phyloP scores from a whole-genome alignment of 2,888 invertebrate species.

The Apocheima hispidaria region DNA sequence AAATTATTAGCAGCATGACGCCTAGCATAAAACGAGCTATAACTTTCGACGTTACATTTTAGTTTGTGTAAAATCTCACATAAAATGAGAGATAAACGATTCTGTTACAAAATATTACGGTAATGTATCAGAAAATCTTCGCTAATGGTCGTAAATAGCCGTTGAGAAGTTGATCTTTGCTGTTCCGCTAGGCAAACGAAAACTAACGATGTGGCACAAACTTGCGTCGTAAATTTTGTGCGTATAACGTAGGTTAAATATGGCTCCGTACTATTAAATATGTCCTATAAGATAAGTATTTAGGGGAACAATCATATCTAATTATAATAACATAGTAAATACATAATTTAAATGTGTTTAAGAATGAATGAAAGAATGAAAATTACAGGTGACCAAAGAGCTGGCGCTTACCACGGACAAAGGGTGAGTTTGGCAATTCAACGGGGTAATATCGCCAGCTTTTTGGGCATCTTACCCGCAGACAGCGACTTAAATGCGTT shows the following conservation, averaged over 20 bases:
- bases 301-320: too few species aligned
- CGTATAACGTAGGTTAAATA: neutral
- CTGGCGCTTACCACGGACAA: too few species aligned
- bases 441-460: too few species aligned
- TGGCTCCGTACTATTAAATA: too few species aligned
- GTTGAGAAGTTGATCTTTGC: slow-evolving; percentile 12
- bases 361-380: too few species aligned
- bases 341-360: too few species aligned
- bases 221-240: slow-evolving; percentile 9
- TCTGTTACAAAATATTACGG: slow-evolving; percentile 5
- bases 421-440: too few species aligned
- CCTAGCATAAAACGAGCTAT: neutral
- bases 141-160: slow-evolving; percentile 8
- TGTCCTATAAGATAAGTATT: too few species aligned
- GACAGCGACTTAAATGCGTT: too few species aligned
- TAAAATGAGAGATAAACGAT: slow-evolving; percentile 12
- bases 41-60: slow-evolving; percentile 2
- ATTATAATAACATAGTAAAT: too few species aligned
- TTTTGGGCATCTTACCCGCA: too few species aligned
- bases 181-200: slow-evolving; percentile 9
- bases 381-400: too few species aligned
- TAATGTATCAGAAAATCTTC: slow-evolving; percentile 13
- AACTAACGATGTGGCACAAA: slow-evolving; percentile 10
- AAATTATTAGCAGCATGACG: neutral
- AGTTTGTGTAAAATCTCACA: slow-evolving; percentile 8